Evolutionary conservation across 1,140 invertebrate genomes (phyloP), one percentile per base, ranked within the genome.

Genomic region (Pseudomyrmex dendroicus): DNA sequence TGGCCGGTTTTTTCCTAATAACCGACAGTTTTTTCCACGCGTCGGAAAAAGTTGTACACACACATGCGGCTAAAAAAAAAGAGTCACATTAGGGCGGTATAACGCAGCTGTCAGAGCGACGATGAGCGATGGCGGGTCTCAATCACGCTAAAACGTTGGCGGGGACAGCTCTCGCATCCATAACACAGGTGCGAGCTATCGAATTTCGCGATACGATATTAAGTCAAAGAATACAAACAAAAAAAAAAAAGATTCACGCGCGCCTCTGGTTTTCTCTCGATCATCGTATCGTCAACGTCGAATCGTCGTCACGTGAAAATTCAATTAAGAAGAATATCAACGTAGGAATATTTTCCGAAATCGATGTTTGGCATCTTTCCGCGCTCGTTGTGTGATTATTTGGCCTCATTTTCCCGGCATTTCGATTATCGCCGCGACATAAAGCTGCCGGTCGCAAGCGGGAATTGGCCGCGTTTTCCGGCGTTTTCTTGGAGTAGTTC

Each of bases 111-210:
- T 82, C 78, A 82, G 0, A 9, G n/a, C 20, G 48, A 74, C 46
- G 50, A 82, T 82, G 70, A 82, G 35, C 70, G 78, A 82, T 82
- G 78, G 59, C 57, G 67, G 48, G 35, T 62, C 61, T 74, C 78
- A 64, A 74, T 82, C 78, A 82, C 50, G 72, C 25, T 82, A 82
- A 82, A 82, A 74, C 46, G 70, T 82, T 74, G 68, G 46, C 35
- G 25, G 78, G 22, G 78, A 74, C 76, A 80, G 76, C 66, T 46
- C 54, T 46, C 54, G 76, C 44, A 66, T 80, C 66, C 76, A 80
- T 80, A 72, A 59, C 66, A 72, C 66, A 72, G 76, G 15, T 48
- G 54, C 22, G 22, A 72, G 22, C 44, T 67, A 78, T 72, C 22
- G 66, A 54, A 15, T 68, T 20, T 57, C 64, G 15, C 13, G 20